Base-by-base conservation (phyloP, 2,888 invertebrate species). In the Elegia similella region DNA sequence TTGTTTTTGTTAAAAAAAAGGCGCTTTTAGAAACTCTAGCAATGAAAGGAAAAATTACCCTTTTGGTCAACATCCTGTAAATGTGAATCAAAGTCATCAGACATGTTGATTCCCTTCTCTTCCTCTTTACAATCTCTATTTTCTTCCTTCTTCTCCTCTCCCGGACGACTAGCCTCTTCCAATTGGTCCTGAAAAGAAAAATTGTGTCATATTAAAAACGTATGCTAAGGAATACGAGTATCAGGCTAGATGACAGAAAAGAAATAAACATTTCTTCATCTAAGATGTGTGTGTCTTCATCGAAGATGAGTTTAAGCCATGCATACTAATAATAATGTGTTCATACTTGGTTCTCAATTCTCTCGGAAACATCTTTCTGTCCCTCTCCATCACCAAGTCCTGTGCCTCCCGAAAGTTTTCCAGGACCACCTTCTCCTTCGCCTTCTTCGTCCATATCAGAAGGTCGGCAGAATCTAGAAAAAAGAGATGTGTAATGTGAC, bases 341-440 rank as follows among this genome's bases (percentile, higher is more conserved):
- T 23, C 17, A 17, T 64, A 91, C 92, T 82, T 92, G 92, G 67
- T 92, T 87, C 68, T 97, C 96, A 55, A 98, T 97, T 75, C 95
- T 95, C 60, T 99, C 98, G 0, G 99, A 99, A 29, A 99, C 98
- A 82, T 99, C 99, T 72, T 96, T 97, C 67, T 96, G 95, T 0
- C 98, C 98, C 86, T 96, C 95, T 0, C 98, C 99, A 62, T 98
- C 98, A 0, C 98, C 98, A 5, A 99, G 90, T 0, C 99, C 99
- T 76, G 97, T 95, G 6, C 97, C 97, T 62, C 95, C 94, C 0
- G 94, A 92, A 30, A 92, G 78, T 57, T 92, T 92, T 0, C 93
- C 93, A 0, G 93, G 92, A 1, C 86, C 84, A 17, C 93, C 93
- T 10, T 93, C 95, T 23, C 94, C 94, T 63, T 95, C 95, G n/a